These are phyloP conservation scores for Chloebia gouldiae DNA, from an alignment of 2,113 vertebrate species.

Conservation along the genomic window DNA sequence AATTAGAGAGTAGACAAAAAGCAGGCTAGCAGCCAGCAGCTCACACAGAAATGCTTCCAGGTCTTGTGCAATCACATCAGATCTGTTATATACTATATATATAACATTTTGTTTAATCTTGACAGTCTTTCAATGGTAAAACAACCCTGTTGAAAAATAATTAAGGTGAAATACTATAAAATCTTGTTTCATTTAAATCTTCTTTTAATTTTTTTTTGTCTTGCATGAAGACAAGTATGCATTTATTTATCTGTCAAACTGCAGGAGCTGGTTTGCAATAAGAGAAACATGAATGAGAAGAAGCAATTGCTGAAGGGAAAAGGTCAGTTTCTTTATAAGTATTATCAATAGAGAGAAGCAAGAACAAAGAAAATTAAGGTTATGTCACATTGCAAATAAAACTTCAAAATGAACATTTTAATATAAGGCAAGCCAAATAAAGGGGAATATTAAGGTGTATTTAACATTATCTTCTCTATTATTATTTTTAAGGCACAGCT, in stretches of 20 bases:
- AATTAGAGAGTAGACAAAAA: not conserved
- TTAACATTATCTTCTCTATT: constrained; percentile 42
- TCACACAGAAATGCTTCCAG: not conserved
- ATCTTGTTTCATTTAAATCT: not conserved
- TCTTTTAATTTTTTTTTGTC: not conserved
- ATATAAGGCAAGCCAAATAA: not conserved
- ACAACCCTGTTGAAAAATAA: not conserved
- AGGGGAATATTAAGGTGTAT: constrained; percentile 12
- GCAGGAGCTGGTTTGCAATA: not conserved
- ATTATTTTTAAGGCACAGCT: constrained; percentile 44
- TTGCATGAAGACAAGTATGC: not conserved
- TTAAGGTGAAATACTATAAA: constrained; percentile 4
- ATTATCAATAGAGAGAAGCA: constrained; percentile 14
- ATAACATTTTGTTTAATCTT: not conserved
- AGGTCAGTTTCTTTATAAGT: not conserved
- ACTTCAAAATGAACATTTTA: constrained; percentile 29
- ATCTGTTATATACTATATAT: not conserved
- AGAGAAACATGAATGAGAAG: not conserved
- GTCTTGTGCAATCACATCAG: not conserved
- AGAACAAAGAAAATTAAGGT: not conserved
- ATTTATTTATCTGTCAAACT: constrained; percentile 23
- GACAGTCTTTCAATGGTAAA: not conserved
- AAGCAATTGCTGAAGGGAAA: not conserved
- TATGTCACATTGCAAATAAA: not conserved
- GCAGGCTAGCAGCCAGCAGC: not conserved